phyloP scores from a whole-genome alignment of 2,888 invertebrate genomes.

The Thalpophila matura region DNA sequence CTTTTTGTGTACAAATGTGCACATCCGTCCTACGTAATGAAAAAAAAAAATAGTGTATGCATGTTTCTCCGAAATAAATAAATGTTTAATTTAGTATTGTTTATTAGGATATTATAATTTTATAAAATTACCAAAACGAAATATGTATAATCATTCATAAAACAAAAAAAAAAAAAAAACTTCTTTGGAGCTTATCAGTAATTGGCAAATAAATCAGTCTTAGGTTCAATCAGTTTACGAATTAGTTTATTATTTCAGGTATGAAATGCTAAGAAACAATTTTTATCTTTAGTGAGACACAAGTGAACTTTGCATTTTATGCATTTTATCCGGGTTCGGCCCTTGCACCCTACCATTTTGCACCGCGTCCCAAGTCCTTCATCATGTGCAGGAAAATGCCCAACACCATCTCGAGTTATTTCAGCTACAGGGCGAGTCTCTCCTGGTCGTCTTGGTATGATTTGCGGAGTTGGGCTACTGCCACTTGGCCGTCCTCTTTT shows the following conservation, averaged over 20 bases:
- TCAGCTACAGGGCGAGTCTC: constrained; percentile 53
- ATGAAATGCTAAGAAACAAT: constrained; percentile 4
- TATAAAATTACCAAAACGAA: no score
- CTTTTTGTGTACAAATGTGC: no score
- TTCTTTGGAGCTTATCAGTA: no score
- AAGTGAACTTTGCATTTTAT: constrained; percentile 1
- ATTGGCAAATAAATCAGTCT: no score
- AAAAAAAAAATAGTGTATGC: no score
- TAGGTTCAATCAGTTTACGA: no score
- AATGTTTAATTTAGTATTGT: no score
- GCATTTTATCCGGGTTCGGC: constrained; percentile 5
- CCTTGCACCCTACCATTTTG: constrained; percentile 11
- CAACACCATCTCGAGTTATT: neutral
- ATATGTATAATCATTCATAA: no score
- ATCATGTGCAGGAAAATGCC: constrained; percentile 1
- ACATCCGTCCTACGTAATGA: no score
- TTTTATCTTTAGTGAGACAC: constrained; percentile 1
- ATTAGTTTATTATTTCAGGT: neutral
- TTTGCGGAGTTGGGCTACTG: constrained; percentile 51
- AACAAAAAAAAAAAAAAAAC: no score
- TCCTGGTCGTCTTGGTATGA: constrained; percentile 61
- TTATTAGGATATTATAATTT: no score
- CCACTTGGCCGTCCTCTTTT: constrained; percentile 62
- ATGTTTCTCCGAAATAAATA: no score
- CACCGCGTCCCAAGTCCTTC: constrained; percentile 1